Conservation (phyloP, 2,888 invertebrate species). For the Cephonodes hylas region DNA sequence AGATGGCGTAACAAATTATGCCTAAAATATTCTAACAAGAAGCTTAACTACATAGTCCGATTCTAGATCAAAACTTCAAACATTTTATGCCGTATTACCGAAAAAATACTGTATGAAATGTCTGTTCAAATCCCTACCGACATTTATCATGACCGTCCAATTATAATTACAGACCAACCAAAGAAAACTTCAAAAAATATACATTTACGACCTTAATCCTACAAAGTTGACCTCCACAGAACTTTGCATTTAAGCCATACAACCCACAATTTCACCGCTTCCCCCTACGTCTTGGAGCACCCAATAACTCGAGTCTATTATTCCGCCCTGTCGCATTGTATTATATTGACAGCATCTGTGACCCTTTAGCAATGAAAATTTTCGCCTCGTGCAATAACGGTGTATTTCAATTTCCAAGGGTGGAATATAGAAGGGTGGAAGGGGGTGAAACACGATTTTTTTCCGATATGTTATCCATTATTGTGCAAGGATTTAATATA, state of each 20-base stretch:
- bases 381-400: slow-evolving; percentile 39
- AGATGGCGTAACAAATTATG: too few species aligned
- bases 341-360: slow-evolving; percentile 54
- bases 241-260: background rate
- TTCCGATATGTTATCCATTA: slow-evolving; percentile 5
- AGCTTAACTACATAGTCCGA: too few species aligned
- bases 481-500: slow-evolving; percentile 9
- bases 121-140: too few species aligned
- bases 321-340: slow-evolving; percentile 38
- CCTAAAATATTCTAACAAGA: too few species aligned
- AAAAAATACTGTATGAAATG: too few species aligned
- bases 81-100: too few species aligned
- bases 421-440: slow-evolving; percentile 11
- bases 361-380: slow-evolving; percentile 47
- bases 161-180: too few species aligned
- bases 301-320: slow-evolving; percentile 35
- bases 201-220: too few species aligned
- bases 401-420: slow-evolving; percentile 36
- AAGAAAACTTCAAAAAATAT: too few species aligned
- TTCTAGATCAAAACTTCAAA: too few species aligned
- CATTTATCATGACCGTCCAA: too few species aligned
- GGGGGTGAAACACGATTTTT: background rate
- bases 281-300: slow-evolving; percentile 10
- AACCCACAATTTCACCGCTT: background rate
- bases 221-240: too few species aligned